Evolutionary conservation across 2,113 vertebrate genomes (phyloP), one percentile per base, ranked within the genome.

Genomic region (Misgurnus mizolepis): DNA sequence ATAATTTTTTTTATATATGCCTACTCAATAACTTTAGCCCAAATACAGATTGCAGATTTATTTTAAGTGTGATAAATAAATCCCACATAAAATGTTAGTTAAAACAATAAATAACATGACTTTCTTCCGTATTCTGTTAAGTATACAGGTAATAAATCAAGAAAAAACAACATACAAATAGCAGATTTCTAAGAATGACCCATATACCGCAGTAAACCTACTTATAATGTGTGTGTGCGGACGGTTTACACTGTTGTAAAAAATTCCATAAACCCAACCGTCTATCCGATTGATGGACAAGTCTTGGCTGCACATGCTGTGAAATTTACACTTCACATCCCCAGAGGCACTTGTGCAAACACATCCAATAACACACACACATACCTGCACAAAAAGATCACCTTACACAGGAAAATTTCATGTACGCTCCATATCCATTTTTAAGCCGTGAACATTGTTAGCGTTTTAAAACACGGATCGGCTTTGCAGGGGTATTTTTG

Each of bases 291-390:
- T n/a, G 58, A 75, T 64, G 73, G 73, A 75, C 22, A 4, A 64
- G 62, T 49, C 73, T 75, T 75, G 73, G 58, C 58, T 45, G 71
- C 40, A 45, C 71, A 73, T 3, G 6, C 71, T 74, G 72, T 34
- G 40, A 64, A 49, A 34, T 75, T 75, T 49, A 64, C 72, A 64
- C 72, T 62, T 79, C 78, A 71, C 45, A 50, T 71, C 39, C 78
- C 67, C 60, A 7, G 22, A 75, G 43, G 67, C 78, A 61, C 6
- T 8, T 17, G 58, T 34, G 47, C 47, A 22, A 70, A 79, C 67
- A 70, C 22, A 50, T 14, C 40, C 39, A 78, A 27, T 43, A 43
- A 53, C 66, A 47, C 11, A 34, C 66, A 39, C 34, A 5, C 12
- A 17, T 12, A 68, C 53, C 18, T 50, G 56, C 50, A 67, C 15